Evolutionary conservation across 2,797 vertebrate genomes (phyloP).

Genomic region (Vespertilio murinus): DNA sequence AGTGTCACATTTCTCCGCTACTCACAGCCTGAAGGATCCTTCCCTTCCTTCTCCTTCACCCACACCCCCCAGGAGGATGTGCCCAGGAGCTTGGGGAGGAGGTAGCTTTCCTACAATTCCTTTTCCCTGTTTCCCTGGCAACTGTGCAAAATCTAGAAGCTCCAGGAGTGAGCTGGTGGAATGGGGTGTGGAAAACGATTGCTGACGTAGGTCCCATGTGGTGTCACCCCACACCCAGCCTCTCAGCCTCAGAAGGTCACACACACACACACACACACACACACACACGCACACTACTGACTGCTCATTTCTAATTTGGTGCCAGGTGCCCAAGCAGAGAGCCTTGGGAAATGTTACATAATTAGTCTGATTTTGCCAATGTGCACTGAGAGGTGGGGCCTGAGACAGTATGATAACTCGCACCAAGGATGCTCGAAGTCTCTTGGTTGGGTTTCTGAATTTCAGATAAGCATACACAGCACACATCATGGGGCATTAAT

Average conservation of each 20-base stretch:
- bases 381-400: not conserved
- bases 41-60: not conserved
- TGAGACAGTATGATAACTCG: not conserved
- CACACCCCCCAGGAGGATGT: not conserved
- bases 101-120: not conserved
- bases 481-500: not conserved
- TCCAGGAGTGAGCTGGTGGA: not conserved
- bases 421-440: not conserved
- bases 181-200: not conserved
- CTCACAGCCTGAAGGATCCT: not conserved
- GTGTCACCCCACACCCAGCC: not conserved
- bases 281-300: not conserved
- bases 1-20: not conserved
- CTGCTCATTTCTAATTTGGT: slow-evolving; percentile 50
- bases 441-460: not conserved
- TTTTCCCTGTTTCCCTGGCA: slow-evolving; percentile 55
- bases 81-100: not conserved
- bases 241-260: slow-evolving; percentile 7
- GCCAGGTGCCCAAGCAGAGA: not conserved
- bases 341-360: not conserved
- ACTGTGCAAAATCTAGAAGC: slow-evolving; percentile 29
- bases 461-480: not conserved
- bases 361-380: slow-evolving; percentile 6
- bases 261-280: not conserved
- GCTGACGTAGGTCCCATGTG: not conserved